Base-by-base conservation (phyloP, 2,113 vertebrate species). In the Crocuta crocuta region DNA sequence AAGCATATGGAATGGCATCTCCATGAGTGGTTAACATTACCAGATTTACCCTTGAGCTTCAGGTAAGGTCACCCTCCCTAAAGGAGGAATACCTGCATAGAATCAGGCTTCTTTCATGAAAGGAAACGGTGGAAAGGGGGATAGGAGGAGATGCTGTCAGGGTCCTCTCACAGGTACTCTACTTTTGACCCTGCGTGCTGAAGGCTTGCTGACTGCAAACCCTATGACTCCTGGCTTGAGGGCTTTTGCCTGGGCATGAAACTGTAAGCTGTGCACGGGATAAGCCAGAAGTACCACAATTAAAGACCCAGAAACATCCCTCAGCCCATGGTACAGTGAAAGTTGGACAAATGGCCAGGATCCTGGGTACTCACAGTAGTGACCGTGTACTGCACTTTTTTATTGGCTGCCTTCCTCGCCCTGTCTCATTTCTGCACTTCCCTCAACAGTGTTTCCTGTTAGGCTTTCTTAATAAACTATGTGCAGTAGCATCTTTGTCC, bases 91-190 rank as follows among this genome's bases (percentile, higher is more conserved):
- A 70, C 24, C 11, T 95, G 48, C 48, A 48, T 86, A 74, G 89
- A 84, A 76, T 82, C 26, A 66, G 12, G 21, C 43, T 96, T 94
- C 68, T 48, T 66, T 91, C 78, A 86, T 73, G 50, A 82, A 89
- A 68, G 58, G 53, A 94, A 11, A 84, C n/a, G n/a, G 35, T 28
- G 1, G 23, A 17, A 80, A 71, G 53, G 39, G 24, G 35, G 24
- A 2, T 58, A 61, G 19, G 21, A 6, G 4, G 43, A 33, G 61
- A 50, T 66, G 26, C 8, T 31, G 23, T 58, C 43, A 9, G 6
- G 23, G 26, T 12, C 58, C 45, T 65, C 26, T 76, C 33, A 53
- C 28, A 39, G 21, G 3, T 53, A 35, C 48, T 61, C 45, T 86
- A 35, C 65, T 85, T n/a, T 61, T 11, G 4, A 43, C 26, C 5